Conservation (phyloP, 2,113 vertebrate genomes). For the Corythornis cristatus region DNA sequence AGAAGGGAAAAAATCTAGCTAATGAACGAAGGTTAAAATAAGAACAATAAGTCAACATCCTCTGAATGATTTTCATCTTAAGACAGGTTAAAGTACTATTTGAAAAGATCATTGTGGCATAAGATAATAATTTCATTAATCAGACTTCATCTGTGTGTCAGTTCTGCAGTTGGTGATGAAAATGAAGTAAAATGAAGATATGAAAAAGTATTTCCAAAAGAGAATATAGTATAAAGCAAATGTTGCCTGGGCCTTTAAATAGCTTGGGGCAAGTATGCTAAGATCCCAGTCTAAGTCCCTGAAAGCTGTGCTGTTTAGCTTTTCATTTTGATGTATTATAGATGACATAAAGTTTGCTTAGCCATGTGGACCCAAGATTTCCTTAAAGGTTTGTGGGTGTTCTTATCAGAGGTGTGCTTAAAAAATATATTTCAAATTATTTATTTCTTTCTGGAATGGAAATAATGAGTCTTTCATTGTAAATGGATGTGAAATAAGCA, state of each 20-base stretch:
- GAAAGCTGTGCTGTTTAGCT: neutral
- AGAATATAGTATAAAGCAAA: neutral
- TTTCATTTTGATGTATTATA: neutral
- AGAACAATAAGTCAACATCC: neutral
- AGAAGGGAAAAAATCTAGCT: neutral
- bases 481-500: conserved; percentile 2
- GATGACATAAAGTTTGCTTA: neutral
- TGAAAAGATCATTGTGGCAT: neutral
- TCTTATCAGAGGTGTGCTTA: neutral
- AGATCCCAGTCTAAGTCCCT: neutral
- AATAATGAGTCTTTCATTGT: conserved; percentile 12
- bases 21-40: conserved; percentile 20
- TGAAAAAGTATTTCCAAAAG: neutral
- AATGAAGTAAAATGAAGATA: neutral
- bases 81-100: neutral
- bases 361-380: neutral
- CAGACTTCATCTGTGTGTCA: neutral
- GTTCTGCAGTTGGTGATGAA: neutral
- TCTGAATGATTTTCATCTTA: conserved; percentile 6
- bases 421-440: neutral
- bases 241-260: neutral
- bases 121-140: conserved; percentile 11
- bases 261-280: neutral
- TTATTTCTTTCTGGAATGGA: neutral
- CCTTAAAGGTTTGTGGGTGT: neutral